Evolutionary conservation across 2,113 vertebrate species (phyloP), one percentile per base, ranked within the genome.

Genomic region (Aegithalos caudatus): DNA sequence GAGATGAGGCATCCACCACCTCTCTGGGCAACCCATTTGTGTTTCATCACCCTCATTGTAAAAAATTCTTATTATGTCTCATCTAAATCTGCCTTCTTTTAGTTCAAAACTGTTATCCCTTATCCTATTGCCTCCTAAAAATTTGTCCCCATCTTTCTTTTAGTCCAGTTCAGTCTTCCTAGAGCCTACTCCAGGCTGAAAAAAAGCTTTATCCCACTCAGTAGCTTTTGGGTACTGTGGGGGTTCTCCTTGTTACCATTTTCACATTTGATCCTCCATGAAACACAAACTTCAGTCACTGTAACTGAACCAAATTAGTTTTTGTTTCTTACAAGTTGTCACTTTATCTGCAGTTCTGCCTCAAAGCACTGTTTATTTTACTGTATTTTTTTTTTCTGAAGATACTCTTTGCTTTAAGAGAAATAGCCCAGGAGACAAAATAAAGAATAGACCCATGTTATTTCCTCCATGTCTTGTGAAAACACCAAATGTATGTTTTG

Each of bases 391-490:
- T 35, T 60, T 92, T 92, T 66, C 56, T 58, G 29, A 79, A 69
- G 44, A n/a, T 57, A 11, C 40, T 70, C 69, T 48, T 90, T 83
- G n/a, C 31, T 9, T 71, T 53, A 69, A 66, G 60, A 83, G 56
- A 80, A 80, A 65, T 56, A 71, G 45, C 85, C 80, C 81, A 61
- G 57, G 66, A 92, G 61, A 80, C 69, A 82, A 94, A 88, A 95
- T 80, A 45, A 81, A 90, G 79, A 94, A 81, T 17, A 94, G 82
- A 74, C 42, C 53, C 35, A 7, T 83, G 54, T 90, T 90, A 42
- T 94, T 96, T 97, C 76, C 76, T 73, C 54, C 24, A 74, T 86
- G 64, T 80, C 88, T 94, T 94, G 60, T 96, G 95, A 92, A 96
- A 94, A 80, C 44, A 71, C 91, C 94, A 97, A 84, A 95, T 84